Evolutionary conservation across 2,888 invertebrate species (phyloP), one percentile per base, ranked within the genome.

Genomic region (Coleophora deauratella): DNA sequence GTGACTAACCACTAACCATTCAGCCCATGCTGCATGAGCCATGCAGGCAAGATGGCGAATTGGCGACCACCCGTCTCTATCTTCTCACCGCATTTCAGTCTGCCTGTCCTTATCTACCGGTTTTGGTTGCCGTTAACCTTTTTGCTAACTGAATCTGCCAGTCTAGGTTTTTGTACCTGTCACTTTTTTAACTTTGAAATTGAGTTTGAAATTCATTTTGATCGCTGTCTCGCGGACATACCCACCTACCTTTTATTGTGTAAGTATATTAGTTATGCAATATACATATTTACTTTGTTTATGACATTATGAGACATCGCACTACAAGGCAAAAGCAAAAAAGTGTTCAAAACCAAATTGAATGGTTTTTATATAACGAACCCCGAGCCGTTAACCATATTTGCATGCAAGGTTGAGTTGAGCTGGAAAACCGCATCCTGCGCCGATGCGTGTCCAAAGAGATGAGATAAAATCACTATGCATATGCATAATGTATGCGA

Each of bases 41-140:
- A 70, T 76, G 73, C 76, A 75, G 66, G 68, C 76, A 79, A 80
- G 70, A 82, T 76, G 75, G 75, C 81, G 79, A n/a, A n/a, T n/a
- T n/a, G 62, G 60, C 54, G 60, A 54, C 59, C 52, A 48, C 44
- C 69, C 52, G 54, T 80, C 79, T 71, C 73, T 51, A 52, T 81
- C 70, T 55, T 54, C 55, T 70, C 37, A 48, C 49, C 54, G 51
- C 45, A 49, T 47, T 49, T 39, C 41, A 35, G 51, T 61, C 51
- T 44, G 47, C 56, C 60, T 49, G 50, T 72, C 72, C 61, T 63
- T 38, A 54, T 68, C 66, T 55, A 50, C 45, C 51, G 65, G 56
- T 67, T 72, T 73, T 62, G 64, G 65, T 70, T 72, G 73, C 72
- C 72, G 72, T 77, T 72, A 75, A 65, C 71, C 73, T 77, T 72